Evolutionary conservation across 2,113 vertebrate genomes (phyloP).

Genomic region (Scartelaos histophorus): DNA sequence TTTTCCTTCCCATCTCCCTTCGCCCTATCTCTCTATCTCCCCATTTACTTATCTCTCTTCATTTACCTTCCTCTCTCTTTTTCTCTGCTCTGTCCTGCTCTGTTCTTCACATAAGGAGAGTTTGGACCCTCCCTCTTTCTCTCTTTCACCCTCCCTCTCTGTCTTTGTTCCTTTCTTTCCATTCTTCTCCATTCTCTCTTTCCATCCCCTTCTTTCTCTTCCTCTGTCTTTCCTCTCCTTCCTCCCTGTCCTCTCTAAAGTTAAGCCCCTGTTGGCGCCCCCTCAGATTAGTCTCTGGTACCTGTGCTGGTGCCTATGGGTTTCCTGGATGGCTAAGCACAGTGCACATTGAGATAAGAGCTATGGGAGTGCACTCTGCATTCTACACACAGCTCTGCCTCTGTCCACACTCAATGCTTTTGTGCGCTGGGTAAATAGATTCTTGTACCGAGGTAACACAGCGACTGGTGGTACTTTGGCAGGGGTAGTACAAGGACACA

Average conservation of each 20-base stretch:
- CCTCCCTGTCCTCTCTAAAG: background rate
- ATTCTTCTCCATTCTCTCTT: background rate
- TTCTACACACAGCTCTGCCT: background rate
- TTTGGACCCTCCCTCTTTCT: too few species aligned
- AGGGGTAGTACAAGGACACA: background rate
- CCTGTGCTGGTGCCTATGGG: background rate
- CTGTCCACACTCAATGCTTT: background rate
- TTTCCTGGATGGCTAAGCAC: background rate
- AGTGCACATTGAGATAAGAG: slow-evolving; percentile 8
- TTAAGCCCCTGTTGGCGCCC: background rate
- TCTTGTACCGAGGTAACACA: background rate
- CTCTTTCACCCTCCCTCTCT: too few species aligned
- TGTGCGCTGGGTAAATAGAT: slow-evolving; percentile 1
- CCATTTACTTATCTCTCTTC: too few species aligned
- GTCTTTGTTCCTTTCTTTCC: too few species aligned
- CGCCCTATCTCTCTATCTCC: too few species aligned
- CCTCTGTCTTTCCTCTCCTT: background rate
- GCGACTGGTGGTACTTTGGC: background rate
- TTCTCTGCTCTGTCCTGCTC: too few species aligned
- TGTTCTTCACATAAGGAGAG: too few species aligned
- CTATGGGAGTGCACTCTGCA: background rate
- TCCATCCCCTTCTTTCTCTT: background rate
- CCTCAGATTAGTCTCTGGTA: background rate
- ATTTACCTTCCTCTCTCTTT: too few species aligned
- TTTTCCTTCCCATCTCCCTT: too few species aligned